These are phyloP conservation scores for Propithecus coquereli DNA, from an alignment of 2,113 vertebrate species.

Conservation along the genomic window DNA sequence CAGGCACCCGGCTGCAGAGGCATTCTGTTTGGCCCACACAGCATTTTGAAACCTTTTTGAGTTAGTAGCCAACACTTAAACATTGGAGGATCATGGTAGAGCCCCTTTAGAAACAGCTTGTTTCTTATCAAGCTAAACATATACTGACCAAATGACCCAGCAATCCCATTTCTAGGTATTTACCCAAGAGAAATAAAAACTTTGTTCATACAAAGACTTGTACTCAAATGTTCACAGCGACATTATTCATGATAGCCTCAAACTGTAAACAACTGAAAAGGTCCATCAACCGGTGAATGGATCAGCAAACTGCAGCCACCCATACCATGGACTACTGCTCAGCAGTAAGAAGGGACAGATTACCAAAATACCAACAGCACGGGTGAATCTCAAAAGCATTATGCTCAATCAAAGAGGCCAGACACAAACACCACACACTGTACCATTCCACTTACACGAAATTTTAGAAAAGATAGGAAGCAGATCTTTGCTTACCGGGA, in stretches of 20 bases:
- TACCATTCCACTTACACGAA: not conserved
- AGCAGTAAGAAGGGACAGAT: not conserved
- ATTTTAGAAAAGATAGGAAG: not conserved
- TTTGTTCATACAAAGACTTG: not conserved
- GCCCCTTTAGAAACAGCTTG: not conserved
- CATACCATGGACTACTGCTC: not conserved
- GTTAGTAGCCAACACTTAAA: not conserved
- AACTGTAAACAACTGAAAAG: not conserved
- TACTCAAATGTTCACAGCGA: not conserved
- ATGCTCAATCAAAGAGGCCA: not conserved
- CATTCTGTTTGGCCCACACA: not conserved
- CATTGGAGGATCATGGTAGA: not conserved
- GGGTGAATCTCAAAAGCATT: not conserved
- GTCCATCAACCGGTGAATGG: not conserved
- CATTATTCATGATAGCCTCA: not conserved
- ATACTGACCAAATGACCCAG: not conserved
- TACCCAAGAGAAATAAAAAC: not conserved
- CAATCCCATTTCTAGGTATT: not conserved
- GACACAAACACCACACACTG: not conserved
- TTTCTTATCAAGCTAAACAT: not conserved
- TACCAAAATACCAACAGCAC: not conserved
- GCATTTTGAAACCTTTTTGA: not conserved
- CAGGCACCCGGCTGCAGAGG: not conserved
- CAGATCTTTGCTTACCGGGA: not conserved
- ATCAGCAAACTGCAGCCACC: not conserved